These are phyloP conservation scores for Cryptops parisi DNA, from an alignment of 2,888 invertebrate genomes.

Conservation along the genomic window DNA sequence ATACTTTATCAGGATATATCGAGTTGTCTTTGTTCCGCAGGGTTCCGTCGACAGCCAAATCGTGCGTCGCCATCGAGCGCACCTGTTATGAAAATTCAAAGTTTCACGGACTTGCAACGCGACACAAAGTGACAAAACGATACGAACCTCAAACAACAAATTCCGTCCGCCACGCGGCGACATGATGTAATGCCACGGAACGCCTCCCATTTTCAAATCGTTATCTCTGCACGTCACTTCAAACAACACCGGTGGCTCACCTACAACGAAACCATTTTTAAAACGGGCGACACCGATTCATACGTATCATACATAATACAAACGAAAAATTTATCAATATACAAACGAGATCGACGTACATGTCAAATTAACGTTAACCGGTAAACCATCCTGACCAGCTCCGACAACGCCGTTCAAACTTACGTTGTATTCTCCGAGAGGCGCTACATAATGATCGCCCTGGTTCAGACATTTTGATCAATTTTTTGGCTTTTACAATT, in stretches of 20 bases:
- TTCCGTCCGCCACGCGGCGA: too few species aligned
- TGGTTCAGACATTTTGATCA: too few species aligned
- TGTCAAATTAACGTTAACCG: neutral
- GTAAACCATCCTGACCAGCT: neutral
- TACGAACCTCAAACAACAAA: too few species aligned
- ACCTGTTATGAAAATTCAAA: neutral
- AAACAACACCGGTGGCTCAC: slow-evolving; percentile 14
- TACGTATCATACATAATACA: neutral
- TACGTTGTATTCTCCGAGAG: neutral
- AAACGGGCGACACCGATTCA: too few species aligned
- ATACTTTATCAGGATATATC: slow-evolving; percentile 11
- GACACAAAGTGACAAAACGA: too few species aligned
- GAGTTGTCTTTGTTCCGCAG: slow-evolving; percentile 1
- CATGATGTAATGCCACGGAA: slow-evolving; percentile 17
- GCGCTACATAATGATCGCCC: neutral
- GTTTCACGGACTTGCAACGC: neutral
- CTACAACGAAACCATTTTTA: too few species aligned
- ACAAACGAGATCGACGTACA: neutral
- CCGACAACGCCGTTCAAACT: neutral
- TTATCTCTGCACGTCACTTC: slow-evolving; percentile 13
- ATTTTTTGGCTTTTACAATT: too few species aligned
- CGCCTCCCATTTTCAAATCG: slow-evolving; percentile 16
- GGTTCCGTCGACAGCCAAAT: slow-evolving; percentile 4
- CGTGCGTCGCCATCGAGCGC: neutral
- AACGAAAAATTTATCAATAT: neutral